Base-by-base conservation (phyloP, 2,797 vertebrate species). In the Chelidonichthys spinosus region DNA sequence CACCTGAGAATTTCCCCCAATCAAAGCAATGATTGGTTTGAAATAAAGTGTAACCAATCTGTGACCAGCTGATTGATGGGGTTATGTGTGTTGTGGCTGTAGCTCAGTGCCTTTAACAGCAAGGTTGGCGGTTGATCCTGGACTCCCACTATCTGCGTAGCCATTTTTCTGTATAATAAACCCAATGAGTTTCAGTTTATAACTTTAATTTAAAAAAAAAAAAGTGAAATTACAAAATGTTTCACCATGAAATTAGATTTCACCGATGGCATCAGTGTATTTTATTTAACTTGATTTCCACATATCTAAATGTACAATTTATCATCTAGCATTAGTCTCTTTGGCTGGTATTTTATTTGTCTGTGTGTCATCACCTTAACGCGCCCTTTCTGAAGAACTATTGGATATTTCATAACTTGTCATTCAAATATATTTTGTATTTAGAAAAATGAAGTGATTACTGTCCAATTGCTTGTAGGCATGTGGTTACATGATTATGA, bases 221-320 rank as follows among this genome's bases (percentile, higher is more conserved):
- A 71, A 62, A 44, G 7, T 32, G 11, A 39, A 50, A 76, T 59
- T 37, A 25, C 56, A 52, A 18, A 2, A 10, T 10, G 32, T 71
- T 72, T 36, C 11, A 49, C 39, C 52, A 18, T 63, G 33, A 75
- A 66, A 75, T 47, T 52, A 8, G 1, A 43, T 47, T 46, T 40
- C 10, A 62, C 1, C 10, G 46, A 59, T 14, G 44, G 35, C 71
- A 60, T 43, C 37, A 70, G 4, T 11, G 42, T 55, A n/a, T 77
- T 42, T 62, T 59, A 71, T 52, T 76, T 63, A 11, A 58, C n/a
- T 67, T 58, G 18, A 59, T 68, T 78, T 71, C 33, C 54, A 32
- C 33, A 37, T 61, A 74, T 78, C 60, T 37, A 53, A 33, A 59
- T 67, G 40, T 52, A 37, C 5, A 64, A 7, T 49, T 32, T 63